Evolutionary conservation across 2,113 vertebrate genomes (phyloP).

Genomic region (Oriolus oriolus): DNA sequence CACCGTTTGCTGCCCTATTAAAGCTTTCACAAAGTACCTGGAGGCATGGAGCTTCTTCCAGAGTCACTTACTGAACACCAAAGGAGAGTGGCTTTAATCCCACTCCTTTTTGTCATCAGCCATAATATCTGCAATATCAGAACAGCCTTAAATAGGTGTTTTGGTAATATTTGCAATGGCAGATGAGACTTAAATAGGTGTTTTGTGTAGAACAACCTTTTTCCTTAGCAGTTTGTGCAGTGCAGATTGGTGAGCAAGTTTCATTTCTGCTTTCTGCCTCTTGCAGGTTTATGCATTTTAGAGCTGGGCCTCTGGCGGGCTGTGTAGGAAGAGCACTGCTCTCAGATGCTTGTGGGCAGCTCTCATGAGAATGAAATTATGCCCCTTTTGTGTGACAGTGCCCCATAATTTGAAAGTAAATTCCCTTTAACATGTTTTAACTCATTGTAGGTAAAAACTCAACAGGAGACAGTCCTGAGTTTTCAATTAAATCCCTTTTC

Average conservation of each 20-base stretch:
- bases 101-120: neutral
- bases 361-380: neutral
- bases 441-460: neutral
- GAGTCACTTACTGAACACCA: neutral
- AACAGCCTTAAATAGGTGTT: neutral
- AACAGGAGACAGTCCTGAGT: neutral
- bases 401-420: neutral
- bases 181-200: neutral
- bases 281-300: neutral
- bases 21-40: neutral
- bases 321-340: neutral
- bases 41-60: neutral
- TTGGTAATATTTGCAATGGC: neutral
- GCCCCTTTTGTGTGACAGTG: neutral
- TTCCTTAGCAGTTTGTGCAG: neutral
- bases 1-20: neutral
- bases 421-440: neutral
- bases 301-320: neutral
- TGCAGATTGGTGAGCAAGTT: neutral
- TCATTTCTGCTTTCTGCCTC: slow-evolving; percentile 3
- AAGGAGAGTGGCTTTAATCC: neutral
- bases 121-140: neutral
- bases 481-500: neutral
- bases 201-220: neutral
- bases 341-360: neutral